Base-by-base conservation (phyloP, 2,888 invertebrate species). In the Scotopteryx bipunctaria region DNA sequence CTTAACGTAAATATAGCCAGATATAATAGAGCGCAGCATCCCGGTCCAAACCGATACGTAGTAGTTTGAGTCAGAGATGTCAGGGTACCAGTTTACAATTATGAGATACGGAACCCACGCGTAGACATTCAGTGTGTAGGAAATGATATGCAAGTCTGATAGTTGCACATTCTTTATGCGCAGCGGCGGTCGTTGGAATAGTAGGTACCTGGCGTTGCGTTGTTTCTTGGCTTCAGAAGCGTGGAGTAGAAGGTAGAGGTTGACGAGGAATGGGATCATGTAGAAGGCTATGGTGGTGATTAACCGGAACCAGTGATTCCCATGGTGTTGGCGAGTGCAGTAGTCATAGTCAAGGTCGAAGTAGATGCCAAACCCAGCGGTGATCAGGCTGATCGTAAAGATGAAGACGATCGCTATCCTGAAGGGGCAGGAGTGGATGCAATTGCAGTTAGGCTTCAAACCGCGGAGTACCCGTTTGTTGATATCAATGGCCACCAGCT, bases 71-170 rank as follows among this genome's bases (percentile, higher is more conserved):
- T 93, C 89, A 8, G 84, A 83, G 0, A 88, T 78, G 1, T 70
- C 64, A 1, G 91, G 91, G 23, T 86, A 88, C 6, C 92, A 69
- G 42, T 92, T 91, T 1, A 94, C 80, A 0, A 93, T 83, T 2
- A 93, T 74, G 0, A 94, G 91, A 67, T 94, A 94, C 0, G 95
- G 95, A 17, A 92, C 63, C 95, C 95, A 95, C 63, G 93, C 92
- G 0, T 90, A 45, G 3, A 93, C 80, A 77, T 93, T 95, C 9
- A 94, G 64, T 3, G 92, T 54, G 69, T 93, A 95, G 64, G 94
- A 93, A 60, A 86, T 91, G 61, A 94, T 85, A 75, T 95, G 95
- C 17, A 94, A 85, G 61, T 91, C 91, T 63, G 92, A 91, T 5
- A 93, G 84, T 1, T 92, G 89, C 59, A 91, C 91, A 68, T 95